Base-by-base conservation (phyloP, 2,113 vertebrate genomes). In the Proterorhinus semilunaris region DNA sequence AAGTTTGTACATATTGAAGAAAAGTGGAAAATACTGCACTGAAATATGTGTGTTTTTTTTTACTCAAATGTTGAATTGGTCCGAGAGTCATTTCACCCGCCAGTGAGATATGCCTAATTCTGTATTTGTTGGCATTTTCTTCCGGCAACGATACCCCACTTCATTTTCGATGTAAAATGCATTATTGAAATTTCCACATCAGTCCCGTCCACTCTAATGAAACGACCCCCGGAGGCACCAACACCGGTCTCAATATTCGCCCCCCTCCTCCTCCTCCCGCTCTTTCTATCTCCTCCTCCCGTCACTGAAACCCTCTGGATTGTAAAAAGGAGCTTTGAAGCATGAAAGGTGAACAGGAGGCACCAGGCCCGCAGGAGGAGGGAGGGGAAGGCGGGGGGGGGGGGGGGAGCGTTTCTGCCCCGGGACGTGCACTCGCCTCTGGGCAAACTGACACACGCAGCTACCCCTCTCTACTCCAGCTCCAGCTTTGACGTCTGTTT, bases 291-390 rank as follows among this genome's bases (percentile, higher is more conserved):
- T 45, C 87, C 89, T 92, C 90, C 91, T 91, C 90, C 4, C 27
- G 91, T 86, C 87, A 85, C 80, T 86, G 12, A 72, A 93, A 94
- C 92, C 92, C 90, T 92, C 89, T 90, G 90, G 89, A 93, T 91
- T 91, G 91, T 92, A 90, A 93, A 93, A 90, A 91, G 91, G 91
- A 92, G 94, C 93, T 94, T 92, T 95, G 95, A 94, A 92, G 93
- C 95, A 94, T 95, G 94, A 95, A 95, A 96, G 95, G 94, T 94
- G 95, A 95, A 95, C 94, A 93, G 94, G 93, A 94, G 93, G 94
- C 92, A 59, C 6, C 54, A 21, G 53, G 53, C 21, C 16, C 16
- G 8, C 7, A 5, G 53, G 21, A 5, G 53, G 21, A 17, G 52
- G 16, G n/a, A 17, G 17, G 17, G 54, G 54, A 36, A 2, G 21